These are phyloP conservation scores for Ischnus inquisitorius DNA, from an alignment of 2,888 invertebrate genomes.

Conservation along the genomic window DNA sequence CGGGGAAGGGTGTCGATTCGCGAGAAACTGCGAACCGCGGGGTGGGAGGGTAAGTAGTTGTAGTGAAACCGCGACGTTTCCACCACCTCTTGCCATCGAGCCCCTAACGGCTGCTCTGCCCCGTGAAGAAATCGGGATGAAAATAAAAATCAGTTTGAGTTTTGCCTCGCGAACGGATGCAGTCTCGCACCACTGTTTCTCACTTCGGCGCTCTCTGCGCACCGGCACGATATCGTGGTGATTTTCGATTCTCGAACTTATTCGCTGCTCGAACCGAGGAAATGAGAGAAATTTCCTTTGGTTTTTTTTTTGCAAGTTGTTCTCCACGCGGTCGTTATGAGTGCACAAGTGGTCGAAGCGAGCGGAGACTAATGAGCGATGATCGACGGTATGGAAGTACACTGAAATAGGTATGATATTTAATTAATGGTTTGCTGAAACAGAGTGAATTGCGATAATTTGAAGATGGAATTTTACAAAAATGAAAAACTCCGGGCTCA, in stretches of 20 bases:
- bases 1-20: conserved; percentile 48
- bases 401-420: conserved; percentile 25
- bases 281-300: background rate
- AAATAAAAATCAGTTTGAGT: conserved; percentile 75
- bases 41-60: conserved; percentile 50
- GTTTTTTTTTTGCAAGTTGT: background rate
- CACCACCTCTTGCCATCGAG: conserved; percentile 51
- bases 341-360: conserved; percentile 15
- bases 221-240: conserved; percentile 5
- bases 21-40: conserved; percentile 26
- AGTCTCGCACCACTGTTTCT: conserved; percentile 41
- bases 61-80: conserved; percentile 57
- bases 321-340: background rate
- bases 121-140: conserved; percentile 54
- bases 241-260: background rate
- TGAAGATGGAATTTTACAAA: no score
- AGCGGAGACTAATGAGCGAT: conserved; percentile 10
- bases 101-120: conserved; percentile 20
- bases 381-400: conserved; percentile 2
- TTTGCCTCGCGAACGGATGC: conserved; percentile 57
- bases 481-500: no score
- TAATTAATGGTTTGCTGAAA: no score
- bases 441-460: no score
- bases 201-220: conserved; percentile 24
- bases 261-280: background rate